Percentiles rank a stretch among this genome's conserved stretches.
Conservation (phyloP, 2,113 vertebrate genomes). For the Epinephelus lanceolatus region DNA sequence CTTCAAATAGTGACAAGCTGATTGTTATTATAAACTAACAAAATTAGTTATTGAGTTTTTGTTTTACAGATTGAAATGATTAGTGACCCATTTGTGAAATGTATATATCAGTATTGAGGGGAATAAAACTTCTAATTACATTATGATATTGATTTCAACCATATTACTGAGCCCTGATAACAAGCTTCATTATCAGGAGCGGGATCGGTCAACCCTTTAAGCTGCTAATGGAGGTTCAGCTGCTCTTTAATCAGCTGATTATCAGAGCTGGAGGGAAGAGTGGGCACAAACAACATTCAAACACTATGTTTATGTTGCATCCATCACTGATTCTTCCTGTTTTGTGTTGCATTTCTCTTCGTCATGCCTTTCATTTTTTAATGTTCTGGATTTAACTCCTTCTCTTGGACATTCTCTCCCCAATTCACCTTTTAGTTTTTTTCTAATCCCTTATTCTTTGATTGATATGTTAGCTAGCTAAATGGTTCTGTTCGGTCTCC, state of each 20-base stretch:
- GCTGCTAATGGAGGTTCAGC: constrained; percentile 13
- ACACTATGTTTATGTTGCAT: constrained; percentile 6
- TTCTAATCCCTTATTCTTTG: not conserved
- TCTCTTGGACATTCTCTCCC: not conserved
- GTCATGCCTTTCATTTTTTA: not conserved
- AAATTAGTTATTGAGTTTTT: not conserved
- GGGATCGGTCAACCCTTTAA: constrained; percentile 26
- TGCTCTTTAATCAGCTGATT: constrained; percentile 31
- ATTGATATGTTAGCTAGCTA: not conserved
- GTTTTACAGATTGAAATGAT: not conserved
- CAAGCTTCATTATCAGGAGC: not conserved
- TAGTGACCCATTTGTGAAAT: not conserved
- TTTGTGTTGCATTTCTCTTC: not conserved
- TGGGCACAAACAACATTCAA: not conserved
- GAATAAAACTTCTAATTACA: not conserved
- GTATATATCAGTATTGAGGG: not conserved
- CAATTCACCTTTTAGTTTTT: not conserved
- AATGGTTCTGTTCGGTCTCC: not conserved
- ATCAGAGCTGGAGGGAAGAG: not conserved
- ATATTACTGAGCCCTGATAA: not conserved
- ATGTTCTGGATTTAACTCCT: not conserved
- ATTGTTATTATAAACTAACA: not conserved
- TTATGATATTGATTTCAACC: not conserved
- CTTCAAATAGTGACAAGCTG: not conserved
- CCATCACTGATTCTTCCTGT: not conserved